These are phyloP conservation scores for Zaprionus lineosus DNA, from an alignment of 2,888 invertebrate species.

Conservation along the genomic window DNA sequence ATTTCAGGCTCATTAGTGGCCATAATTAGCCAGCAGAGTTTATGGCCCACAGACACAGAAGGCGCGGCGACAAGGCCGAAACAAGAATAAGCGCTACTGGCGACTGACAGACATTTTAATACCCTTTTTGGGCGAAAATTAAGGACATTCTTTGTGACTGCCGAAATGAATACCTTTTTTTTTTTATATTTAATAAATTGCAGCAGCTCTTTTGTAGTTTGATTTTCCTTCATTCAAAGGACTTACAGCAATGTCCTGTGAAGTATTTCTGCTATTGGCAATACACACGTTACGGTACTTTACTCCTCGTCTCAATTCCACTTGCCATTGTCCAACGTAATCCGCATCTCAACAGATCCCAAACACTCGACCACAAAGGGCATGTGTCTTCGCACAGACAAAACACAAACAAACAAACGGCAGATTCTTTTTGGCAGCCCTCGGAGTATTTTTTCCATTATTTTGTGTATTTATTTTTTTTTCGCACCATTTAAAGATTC, in stretches of 20 bases:
- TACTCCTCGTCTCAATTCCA: too few species aligned
- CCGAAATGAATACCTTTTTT: not conserved
- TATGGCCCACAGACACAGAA: constrained; percentile 69
- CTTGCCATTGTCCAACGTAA: constrained; percentile 25
- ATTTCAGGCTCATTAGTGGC: constrained; percentile 77
- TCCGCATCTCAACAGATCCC: constrained; percentile 16
- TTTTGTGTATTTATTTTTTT: constrained; percentile 31
- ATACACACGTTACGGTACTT: too few species aligned
- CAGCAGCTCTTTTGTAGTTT: too few species aligned
- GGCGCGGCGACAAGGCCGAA: constrained; percentile 41
- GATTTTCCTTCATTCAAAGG: too few species aligned
- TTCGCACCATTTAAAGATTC: constrained; percentile 50
- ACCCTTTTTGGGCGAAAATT: too few species aligned
- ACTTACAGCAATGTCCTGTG: too few species aligned
- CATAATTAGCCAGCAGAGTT: constrained; percentile 72
- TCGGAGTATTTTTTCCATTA: constrained; percentile 41
- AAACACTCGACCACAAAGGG: constrained; percentile 33
- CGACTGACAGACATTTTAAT: not conserved
- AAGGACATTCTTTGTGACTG: not conserved
- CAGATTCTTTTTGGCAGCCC: constrained; percentile 66
- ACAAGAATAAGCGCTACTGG: not conserved
- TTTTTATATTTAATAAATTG: too few species aligned
- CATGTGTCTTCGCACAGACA: constrained; percentile 50
- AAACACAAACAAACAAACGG: constrained; percentile 31
- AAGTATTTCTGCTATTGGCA: too few species aligned